Evolutionary conservation across 2,888 invertebrate species (phyloP).

Genomic region (Leptogaster cylindrica): DNA sequence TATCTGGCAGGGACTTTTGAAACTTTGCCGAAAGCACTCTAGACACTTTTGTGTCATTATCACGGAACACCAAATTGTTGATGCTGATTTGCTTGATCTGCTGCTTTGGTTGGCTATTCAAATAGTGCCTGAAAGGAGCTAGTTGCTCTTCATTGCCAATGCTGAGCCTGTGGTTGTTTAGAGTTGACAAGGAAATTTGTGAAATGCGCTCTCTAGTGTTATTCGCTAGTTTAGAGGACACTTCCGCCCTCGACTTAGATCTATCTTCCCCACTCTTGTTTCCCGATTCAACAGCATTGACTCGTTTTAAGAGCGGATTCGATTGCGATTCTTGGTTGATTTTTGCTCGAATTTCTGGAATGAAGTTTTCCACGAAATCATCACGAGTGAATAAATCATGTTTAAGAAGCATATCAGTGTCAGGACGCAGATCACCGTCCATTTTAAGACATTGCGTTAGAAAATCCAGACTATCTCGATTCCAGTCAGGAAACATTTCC

Average conservation of each 20-base stretch:
- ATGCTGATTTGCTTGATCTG: slow-evolving; percentile 46
- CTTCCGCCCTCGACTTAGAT: slow-evolving; percentile 32
- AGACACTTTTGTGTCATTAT: slow-evolving; percentile 30
- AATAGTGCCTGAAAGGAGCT: slow-evolving; percentile 44
- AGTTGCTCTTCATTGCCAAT: slow-evolving; percentile 44
- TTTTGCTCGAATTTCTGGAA: slow-evolving; percentile 70
- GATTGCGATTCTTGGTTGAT: slow-evolving; percentile 69
- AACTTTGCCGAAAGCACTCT: slow-evolving; percentile 47
- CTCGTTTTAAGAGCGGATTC: slow-evolving; percentile 63
- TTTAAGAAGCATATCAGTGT: slow-evolving; percentile 69
- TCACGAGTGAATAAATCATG: slow-evolving; percentile 73
- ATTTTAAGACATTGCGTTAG: slow-evolving; percentile 65
- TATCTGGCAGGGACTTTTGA: slow-evolving; percentile 40
- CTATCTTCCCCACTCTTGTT: slow-evolving; percentile 40
- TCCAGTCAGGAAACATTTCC: slow-evolving; percentile 62
- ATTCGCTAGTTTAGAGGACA: slow-evolving; percentile 3
- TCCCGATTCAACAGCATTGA: slow-evolving; percentile 40
- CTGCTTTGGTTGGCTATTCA: slow-evolving; percentile 39
- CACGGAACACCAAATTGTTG: slow-evolving; percentile 48
- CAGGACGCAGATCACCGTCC: slow-evolving; percentile 71
- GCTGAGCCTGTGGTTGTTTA: slow-evolving; percentile 33
- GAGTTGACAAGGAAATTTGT: slow-evolving; percentile 43
- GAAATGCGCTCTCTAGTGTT: slow-evolving; percentile 39
- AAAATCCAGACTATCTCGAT: slow-evolving; percentile 61
- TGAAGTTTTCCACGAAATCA: slow-evolving; percentile 70